Evolutionary conservation across 2,888 invertebrate species (phyloP).

Genomic region (Stenotaenia linearis): DNA sequence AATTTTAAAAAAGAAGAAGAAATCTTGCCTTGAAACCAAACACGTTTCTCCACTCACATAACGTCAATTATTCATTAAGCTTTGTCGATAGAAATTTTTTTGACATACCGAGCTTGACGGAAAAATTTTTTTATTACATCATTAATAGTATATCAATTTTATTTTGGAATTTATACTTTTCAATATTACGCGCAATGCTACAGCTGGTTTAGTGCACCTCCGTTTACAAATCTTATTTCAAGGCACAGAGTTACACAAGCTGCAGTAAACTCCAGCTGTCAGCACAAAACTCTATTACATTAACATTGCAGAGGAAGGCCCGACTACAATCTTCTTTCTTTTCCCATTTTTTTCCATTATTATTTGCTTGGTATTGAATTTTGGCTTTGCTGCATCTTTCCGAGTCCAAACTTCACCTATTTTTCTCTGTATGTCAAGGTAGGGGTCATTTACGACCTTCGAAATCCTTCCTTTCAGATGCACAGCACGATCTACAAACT

Average conservation of each 20-base stretch:
- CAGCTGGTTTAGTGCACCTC: neutral
- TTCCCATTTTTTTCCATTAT: neutral
- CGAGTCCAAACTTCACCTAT: neutral
- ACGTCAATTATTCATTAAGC: constrained; percentile 12
- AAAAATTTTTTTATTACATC: neutral
- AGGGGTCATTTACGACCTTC: neutral
- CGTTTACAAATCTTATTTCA: neutral
- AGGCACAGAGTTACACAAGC: neutral
- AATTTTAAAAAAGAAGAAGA: neutral
- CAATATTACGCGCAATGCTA: neutral
- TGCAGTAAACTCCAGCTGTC: constrained; percentile 26
- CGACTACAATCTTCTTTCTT: constrained; percentile 9
- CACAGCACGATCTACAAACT: neutral
- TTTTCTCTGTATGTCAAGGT: neutral
- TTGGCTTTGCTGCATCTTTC: neutral
- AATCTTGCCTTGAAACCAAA: constrained; percentile 8
- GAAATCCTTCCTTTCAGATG: neutral
- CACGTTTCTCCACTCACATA: neutral
- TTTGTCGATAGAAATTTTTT: neutral
- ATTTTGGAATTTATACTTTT: neutral
- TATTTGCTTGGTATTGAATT: constrained; percentile 2
- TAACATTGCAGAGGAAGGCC: constrained; percentile 10
- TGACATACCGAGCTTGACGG: neutral
- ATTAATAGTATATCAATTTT: neutral
- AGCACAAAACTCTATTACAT: constrained; percentile 22